phyloP scores from a whole-genome alignment of 92 coral and sea anemone species.

The Isaurus tuberculatus region DNA sequence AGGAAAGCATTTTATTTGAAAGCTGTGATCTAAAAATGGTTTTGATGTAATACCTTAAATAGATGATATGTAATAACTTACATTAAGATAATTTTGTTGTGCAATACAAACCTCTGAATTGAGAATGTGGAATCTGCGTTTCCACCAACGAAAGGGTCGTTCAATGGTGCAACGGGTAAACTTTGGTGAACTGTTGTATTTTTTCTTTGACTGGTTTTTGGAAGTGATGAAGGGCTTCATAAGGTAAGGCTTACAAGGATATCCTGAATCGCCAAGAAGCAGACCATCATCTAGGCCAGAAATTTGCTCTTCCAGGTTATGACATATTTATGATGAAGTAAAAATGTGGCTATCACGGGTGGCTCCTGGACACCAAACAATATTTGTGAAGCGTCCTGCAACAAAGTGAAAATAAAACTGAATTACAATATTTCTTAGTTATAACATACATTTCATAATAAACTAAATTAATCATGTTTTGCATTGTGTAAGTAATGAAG shows the following conservation, averaged over 20 bases:
- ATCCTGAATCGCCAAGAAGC: conserved; percentile 54
- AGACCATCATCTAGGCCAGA: conserved; percentile 46
- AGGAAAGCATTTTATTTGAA: too few relatives aligned
- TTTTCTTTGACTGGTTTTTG: conserved; percentile 26
- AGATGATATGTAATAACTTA: too few relatives aligned
- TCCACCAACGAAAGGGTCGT: conserved; percentile 54
- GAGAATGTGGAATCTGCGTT: conserved; percentile 49
- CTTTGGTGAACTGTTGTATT: conserved; percentile 31
- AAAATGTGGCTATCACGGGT: conserved; percentile 54
- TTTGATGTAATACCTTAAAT: too few relatives aligned
- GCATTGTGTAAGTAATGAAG: too few relatives aligned
- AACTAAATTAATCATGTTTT: too few relatives aligned
- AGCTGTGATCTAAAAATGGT: too few relatives aligned
- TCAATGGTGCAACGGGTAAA: conserved; percentile 38
- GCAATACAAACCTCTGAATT: conserved; percentile 50
- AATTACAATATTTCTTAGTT: too few relatives aligned
- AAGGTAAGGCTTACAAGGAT: conserved; percentile 37
- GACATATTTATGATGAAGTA: conserved; percentile 18
- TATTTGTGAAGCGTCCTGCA: conserved; percentile 49
- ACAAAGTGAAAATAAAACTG: too few relatives aligned
- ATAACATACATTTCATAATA: too few relatives aligned
- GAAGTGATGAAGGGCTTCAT: conserved; percentile 47
- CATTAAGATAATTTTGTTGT: too few relatives aligned
- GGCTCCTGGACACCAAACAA: conserved; percentile 58
- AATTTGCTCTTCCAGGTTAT: too few relatives aligned